Conservation (phyloP, 1,140 invertebrate species). For the Dryas iulia region DNA sequence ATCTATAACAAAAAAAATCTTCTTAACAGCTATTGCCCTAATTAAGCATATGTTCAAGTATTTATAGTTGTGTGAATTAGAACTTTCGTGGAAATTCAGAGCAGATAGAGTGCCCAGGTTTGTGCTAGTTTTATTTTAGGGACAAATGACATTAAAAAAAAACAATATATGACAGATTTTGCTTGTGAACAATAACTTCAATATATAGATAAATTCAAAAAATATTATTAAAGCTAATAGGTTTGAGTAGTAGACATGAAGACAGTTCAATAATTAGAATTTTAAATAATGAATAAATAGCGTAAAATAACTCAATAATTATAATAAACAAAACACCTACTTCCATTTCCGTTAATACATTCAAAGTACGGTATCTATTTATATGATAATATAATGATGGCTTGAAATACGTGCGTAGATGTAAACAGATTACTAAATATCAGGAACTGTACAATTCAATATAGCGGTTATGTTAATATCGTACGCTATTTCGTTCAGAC, state of each 20-base stretch:
- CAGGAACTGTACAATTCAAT: neutral
- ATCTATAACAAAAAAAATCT: neutral
- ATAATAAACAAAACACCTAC: neutral
- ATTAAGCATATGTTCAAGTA: neutral
- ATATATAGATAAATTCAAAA: too few relatives aligned
- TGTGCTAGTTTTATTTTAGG: constrained; percentile 4
- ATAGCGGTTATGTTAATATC: constrained; percentile 1
- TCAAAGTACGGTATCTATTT: neutral
- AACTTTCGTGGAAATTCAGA: neutral
- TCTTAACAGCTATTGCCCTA: neutral
- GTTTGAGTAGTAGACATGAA: neutral
- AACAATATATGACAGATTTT: neutral
- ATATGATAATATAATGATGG: neutral
- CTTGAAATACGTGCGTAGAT: neutral
- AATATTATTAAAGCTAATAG: too few relatives aligned
- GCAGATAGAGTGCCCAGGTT: neutral
- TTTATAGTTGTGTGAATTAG: neutral
- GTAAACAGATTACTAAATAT: constrained; percentile 2
- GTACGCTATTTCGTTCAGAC: neutral
- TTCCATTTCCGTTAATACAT: neutral
- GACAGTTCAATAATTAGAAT: neutral
- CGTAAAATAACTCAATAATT: neutral
- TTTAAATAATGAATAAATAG: neutral
- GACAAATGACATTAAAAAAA: neutral
- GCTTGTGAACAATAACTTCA: too few relatives aligned